These are phyloP conservation scores for Drosophila quadrilineata DNA, from an alignment of 1,140 invertebrate genomes.

Conservation along the genomic window DNA sequence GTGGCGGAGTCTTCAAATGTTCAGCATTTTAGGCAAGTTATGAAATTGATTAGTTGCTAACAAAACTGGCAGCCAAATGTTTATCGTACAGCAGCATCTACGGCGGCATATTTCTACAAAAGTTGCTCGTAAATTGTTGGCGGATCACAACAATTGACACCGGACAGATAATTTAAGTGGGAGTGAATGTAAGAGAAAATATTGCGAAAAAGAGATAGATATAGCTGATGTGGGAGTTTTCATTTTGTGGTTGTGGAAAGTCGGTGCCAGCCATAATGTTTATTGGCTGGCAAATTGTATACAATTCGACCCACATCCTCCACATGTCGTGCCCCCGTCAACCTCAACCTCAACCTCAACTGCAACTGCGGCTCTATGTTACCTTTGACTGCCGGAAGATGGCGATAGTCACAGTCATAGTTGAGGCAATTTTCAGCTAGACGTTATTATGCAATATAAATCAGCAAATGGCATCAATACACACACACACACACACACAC, in stretches of 20 bases:
- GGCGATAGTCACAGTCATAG: slow-evolving; percentile 29
- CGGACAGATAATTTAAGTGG: too few relatives aligned
- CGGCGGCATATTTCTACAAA: too few relatives aligned
- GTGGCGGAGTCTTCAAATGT: slow-evolving; percentile 46
- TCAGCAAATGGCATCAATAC: slow-evolving; percentile 65
- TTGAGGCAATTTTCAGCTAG: slow-evolving; percentile 56
- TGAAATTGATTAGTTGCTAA: slow-evolving; percentile 53
- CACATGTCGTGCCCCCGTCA: slow-evolving; percentile 19
- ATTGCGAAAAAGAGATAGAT: too few relatives aligned
- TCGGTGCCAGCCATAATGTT: slow-evolving; percentile 55
- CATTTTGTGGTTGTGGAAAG: too few relatives aligned
- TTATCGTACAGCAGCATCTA: slow-evolving; percentile 48
- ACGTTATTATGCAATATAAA: slow-evolving; percentile 77
- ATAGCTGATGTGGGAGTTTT: too few relatives aligned
- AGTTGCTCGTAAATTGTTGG: slow-evolving; percentile 58
- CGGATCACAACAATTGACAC: slow-evolving; percentile 70
- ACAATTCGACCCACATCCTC: background rate
- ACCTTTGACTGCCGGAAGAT: slow-evolving; percentile 41
- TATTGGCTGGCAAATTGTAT: slow-evolving; percentile 68
- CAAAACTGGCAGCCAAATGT: slow-evolving; percentile 35
- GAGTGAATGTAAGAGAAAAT: too few relatives aligned
- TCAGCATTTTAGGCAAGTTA: slow-evolving; percentile 50
- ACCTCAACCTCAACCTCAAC: background rate
- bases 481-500: slow-evolving; percentile 11
- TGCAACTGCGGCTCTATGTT: too few relatives aligned